Conservation (phyloP, 2,888 invertebrate genomes). For the Crepidodera aurea region DNA sequence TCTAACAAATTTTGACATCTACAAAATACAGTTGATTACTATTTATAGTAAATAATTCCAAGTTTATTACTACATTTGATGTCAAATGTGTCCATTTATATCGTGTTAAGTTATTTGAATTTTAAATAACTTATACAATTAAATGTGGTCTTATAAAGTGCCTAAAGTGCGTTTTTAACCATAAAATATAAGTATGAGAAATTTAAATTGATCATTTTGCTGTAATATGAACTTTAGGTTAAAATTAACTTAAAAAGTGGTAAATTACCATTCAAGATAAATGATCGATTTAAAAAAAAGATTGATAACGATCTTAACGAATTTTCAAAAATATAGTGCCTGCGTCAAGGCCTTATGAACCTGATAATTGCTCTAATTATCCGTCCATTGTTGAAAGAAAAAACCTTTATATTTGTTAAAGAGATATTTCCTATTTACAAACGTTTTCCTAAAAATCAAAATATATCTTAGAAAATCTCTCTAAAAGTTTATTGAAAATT, state of each 20-base stretch:
- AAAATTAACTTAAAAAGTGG: too few species aligned
- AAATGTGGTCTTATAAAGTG: slow-evolving; percentile 1
- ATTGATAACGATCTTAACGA: not conserved
- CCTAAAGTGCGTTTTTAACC: not conserved
- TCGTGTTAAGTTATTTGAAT: too few species aligned
- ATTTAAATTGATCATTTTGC: not conserved
- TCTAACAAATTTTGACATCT: too few species aligned
- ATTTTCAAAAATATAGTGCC: slow-evolving; percentile 30
- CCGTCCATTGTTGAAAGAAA: slow-evolving; percentile 48
- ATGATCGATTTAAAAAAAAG: not conserved
- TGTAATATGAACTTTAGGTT: slow-evolving; percentile 16
- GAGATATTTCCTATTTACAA: slow-evolving; percentile 33
- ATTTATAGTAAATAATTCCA: too few species aligned
- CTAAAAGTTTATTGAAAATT: not conserved
- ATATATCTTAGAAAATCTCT: slow-evolving; percentile 13
- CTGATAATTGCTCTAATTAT: slow-evolving; percentile 49
- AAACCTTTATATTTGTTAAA: slow-evolving; percentile 37
- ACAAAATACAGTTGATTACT: too few species aligned
- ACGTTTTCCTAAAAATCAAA: slow-evolving; percentile 18
- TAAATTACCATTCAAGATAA: not conserved
- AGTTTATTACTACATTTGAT: too few species aligned
- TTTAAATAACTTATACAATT: too few species aligned
- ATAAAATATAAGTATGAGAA: not conserved
- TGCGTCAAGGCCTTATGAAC: slow-evolving; percentile 34
- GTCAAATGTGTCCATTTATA: too few species aligned